Percentiles rank a stretch among this genome's conserved stretches.
Evolutionary conservation across 2,888 invertebrate genomes (phyloP).

Genomic region (Pachliopta kotzebuea): DNA sequence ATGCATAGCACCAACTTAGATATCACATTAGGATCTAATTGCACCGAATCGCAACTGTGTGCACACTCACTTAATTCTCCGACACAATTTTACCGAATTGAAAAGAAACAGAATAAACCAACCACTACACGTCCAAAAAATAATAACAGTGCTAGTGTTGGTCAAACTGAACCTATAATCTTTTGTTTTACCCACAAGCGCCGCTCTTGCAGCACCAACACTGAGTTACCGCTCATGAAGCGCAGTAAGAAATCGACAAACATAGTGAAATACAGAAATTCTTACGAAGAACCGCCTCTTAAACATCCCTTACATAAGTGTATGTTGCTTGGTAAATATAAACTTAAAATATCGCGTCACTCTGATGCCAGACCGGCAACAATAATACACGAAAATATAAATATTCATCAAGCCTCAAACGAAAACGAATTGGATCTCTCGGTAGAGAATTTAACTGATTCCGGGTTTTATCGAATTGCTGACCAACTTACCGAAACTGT

Average conservation of each 20-base stretch:
- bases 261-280: slow-evolving; percentile 61
- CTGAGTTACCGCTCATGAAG: slow-evolving; percentile 42
- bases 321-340: slow-evolving; percentile 52
- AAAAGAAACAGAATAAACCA: slow-evolving; percentile 19
- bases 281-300: slow-evolving; percentile 52
- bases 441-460: slow-evolving; percentile 43
- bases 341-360: slow-evolving; percentile 35
- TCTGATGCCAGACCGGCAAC: slow-evolving; percentile 19
- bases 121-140: slow-evolving; percentile 17
- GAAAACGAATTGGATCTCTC: slow-evolving; percentile 39
- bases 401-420: slow-evolving; percentile 36
- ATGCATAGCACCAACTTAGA: slow-evolving; percentile 51
- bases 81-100: slow-evolving; percentile 19
- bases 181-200: slow-evolving; percentile 50
- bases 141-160: neutral
- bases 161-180: slow-evolving; percentile 37
- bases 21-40: slow-evolving; percentile 37
- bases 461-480: slow-evolving; percentile 53
- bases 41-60: slow-evolving; percentile 33
- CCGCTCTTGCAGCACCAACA: slow-evolving; percentile 12
- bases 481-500: slow-evolving; percentile 54
- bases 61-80: slow-evolving; percentile 36
- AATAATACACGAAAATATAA: slow-evolving; percentile 32
- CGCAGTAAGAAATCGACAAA: slow-evolving; percentile 66
- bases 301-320: slow-evolving; percentile 50